Conservation (phyloP, 2,888 invertebrate species). For the Petrolisthes cinctipes region DNA sequence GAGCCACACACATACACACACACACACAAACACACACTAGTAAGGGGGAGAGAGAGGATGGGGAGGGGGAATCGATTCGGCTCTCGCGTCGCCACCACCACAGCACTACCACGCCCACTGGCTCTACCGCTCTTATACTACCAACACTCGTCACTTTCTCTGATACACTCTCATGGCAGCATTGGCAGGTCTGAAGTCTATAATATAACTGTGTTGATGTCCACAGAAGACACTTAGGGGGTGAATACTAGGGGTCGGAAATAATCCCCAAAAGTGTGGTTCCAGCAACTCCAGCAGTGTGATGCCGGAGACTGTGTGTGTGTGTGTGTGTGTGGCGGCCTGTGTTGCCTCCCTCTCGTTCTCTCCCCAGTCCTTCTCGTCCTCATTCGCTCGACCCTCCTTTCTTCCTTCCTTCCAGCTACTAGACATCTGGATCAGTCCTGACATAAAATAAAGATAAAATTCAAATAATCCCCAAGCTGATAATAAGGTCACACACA, state of each 20-base stretch:
- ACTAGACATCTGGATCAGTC: conserved; percentile 49
- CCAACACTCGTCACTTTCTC: conserved; percentile 14
- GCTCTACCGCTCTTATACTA: not conserved
- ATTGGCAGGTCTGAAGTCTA: no score
- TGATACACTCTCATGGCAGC: not conserved
- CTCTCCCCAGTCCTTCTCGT: not conserved
- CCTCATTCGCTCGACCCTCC: not conserved
- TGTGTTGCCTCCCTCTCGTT: not conserved
- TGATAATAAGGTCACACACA: not conserved
- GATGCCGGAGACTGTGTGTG: conserved; percentile 36
- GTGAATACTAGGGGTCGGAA: not conserved
- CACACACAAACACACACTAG: not conserved
- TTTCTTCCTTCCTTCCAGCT: not conserved
- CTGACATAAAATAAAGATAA: conserved; percentile 9
- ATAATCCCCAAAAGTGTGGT: not conserved
- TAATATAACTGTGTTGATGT: no score
- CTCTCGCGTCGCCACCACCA: conserved; percentile 47
- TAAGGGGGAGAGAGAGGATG: not conserved
- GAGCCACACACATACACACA: conserved; percentile 39
- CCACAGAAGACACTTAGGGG: no score
- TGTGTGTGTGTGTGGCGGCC: conserved; percentile 23
- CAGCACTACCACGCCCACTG: conserved; percentile 50
- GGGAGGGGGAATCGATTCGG: conserved; percentile 45
- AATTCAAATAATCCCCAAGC: not conserved
- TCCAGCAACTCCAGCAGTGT: conserved; percentile 32